Evolutionary conservation across 2,888 invertebrate species (phyloP), one percentile per base, ranked within the genome.

Genomic region (Spatulosminthurus flaviceps): DNA sequence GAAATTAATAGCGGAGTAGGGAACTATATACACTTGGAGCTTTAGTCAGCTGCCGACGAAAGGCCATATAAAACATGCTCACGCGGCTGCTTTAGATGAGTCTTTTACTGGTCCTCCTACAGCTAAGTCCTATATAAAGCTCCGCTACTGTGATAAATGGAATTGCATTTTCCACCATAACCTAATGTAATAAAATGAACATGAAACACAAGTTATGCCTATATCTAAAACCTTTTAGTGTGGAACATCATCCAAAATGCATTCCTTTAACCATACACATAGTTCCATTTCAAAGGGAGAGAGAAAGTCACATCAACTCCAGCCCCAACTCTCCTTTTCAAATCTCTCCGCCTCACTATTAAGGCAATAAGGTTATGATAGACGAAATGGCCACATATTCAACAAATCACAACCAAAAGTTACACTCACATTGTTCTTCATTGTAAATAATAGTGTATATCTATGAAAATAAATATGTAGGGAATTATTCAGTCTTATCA

Each of bases 1-100:
- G 51, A n/a, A 51, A 51, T 51, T 51, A 51, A 51, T 51, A 51
- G 51, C 5, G n/a, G 16, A 51, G 16, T 51, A 51, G 51, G 51
- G 51, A 51, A 51, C 51, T 13, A n/a, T 51, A n/a, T 13, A 41
- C 13, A 9, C 41, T 13, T 41, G 7, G 19, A 26, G n/a, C 26
- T 51, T 66, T 76, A 78, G 80, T 79, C 82, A 82, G 81, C 81
- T 82, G 82, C 67, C 24, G 81, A 82, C 24, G 81, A 82, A 82
- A 81, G 81, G 75, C 70, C 74, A 81, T 82, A 51, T 51, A 82
- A 82, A 81, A 82, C 77, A 2, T 81, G 75, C 75, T 42, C 66
- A 66, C 66, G 66, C 73, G 51, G 51, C 51, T 19, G 9, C 34
- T 34, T 34, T 34, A 34, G 34, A 7, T 51, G 51, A 51, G 19